Percentiles rank a stretch among this genome's conserved stretches.
phyloP scores from a whole-genome alignment of 2,888 invertebrate species.

The Drosophila fungiperda region DNA sequence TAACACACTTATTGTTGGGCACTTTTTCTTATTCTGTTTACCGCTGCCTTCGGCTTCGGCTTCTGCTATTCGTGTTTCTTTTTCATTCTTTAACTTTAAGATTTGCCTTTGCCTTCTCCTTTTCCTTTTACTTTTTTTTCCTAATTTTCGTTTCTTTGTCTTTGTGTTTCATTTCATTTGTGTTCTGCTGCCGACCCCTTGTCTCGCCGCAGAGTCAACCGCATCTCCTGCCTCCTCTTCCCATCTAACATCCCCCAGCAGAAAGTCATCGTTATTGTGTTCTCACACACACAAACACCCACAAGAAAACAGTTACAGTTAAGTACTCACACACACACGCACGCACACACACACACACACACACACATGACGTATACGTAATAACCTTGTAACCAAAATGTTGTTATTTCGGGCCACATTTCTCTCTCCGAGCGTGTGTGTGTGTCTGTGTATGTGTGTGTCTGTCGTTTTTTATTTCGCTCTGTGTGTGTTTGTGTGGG shows the following conservation, averaged over 20 bases:
- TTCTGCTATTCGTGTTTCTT: slow-evolving; percentile 57
- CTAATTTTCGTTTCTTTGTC: slow-evolving; percentile 39
- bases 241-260: slow-evolving; percentile 33
- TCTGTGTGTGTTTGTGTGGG: slow-evolving; percentile 34
- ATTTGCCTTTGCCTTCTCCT: slow-evolving; percentile 38
- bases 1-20: slow-evolving; percentile 73
- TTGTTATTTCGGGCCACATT: slow-evolving; percentile 78
- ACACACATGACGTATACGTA: slow-evolving; percentile 76
- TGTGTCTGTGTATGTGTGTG: slow-evolving; percentile 25
- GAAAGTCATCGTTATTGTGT: slow-evolving; percentile 61
- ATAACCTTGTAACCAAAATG: slow-evolving; percentile 81
- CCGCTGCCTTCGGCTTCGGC: slow-evolving; percentile 53
- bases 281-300: slow-evolving; percentile 39
- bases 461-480: slow-evolving; percentile 32
- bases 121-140: slow-evolving; percentile 27
- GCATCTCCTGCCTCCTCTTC: slow-evolving; percentile 30
- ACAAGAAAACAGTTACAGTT: slow-evolving; percentile 38
- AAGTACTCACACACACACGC: slow-evolving; percentile 32
- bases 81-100: slow-evolving; percentile 57
- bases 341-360: slow-evolving; percentile 23
- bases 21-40: slow-evolving; percentile 39
- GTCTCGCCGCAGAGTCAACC: slow-evolving; percentile 34
- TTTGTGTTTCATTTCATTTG: slow-evolving; percentile 61
- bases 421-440: slow-evolving; percentile 32
- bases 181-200: slow-evolving; percentile 27